A percentile compares a stretch with the other conserved stretches of the same genome.
Conservation (phyloP, 53 echinoderm and acorn worm species). For the Pentamera pediparva region DNA sequence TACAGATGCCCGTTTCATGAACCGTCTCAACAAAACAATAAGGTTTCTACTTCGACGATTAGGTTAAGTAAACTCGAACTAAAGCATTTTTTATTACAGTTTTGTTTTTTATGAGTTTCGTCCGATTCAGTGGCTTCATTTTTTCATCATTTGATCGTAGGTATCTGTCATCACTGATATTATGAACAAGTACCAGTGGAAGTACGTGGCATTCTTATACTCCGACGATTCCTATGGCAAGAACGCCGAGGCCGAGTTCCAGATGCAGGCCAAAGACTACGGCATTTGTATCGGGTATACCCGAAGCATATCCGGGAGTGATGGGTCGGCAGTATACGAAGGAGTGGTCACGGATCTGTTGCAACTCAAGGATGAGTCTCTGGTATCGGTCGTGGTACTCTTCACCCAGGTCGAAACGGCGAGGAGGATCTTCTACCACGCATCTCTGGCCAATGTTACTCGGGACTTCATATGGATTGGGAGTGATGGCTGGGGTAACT, state of each 20-base stretch:
- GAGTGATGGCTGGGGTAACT: constrained; percentile 95
- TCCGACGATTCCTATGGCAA: constrained; percentile 90
- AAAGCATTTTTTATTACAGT: no score
- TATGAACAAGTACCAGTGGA: constrained; percentile 65
- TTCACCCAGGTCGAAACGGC: constrained; percentile 75
- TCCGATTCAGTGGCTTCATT: no score
- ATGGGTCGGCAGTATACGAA: neutral
- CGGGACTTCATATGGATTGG: constrained; percentile 94
- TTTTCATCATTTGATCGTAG: no score
- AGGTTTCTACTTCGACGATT: no score
- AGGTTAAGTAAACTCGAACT: no score
- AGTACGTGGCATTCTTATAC: constrained; percentile 84
- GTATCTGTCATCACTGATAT: constrained; percentile 73
- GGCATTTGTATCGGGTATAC: constrained; percentile 69
- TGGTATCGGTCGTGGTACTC: constrained; percentile 65
- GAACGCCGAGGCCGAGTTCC: constrained; percentile 65
- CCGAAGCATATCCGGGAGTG: constrained; percentile 45
- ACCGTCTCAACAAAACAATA: no score
- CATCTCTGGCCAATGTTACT: constrained; percentile 27
- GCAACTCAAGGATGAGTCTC: neutral
- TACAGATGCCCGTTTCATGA: no score
- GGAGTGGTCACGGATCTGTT: neutral
- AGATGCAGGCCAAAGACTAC: constrained; percentile 30
- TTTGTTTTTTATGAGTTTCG: no score
- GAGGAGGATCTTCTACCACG: constrained; percentile 53